phyloP scores from a whole-genome alignment of 2,888 invertebrate species.

The Hirtodrosophila trivittata region DNA sequence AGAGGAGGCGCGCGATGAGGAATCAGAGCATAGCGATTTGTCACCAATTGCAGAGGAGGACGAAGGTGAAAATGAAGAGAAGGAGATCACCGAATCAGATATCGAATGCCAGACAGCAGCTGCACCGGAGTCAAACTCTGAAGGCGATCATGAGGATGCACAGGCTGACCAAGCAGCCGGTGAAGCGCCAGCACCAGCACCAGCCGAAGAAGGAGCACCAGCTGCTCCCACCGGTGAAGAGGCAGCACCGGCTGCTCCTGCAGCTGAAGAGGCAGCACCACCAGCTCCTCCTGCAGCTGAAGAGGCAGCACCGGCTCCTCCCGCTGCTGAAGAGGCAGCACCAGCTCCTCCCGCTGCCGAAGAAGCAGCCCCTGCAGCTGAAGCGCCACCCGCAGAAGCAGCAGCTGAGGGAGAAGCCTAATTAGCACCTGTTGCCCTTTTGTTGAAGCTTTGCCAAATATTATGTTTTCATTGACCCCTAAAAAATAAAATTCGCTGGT shows the following conservation, averaged over 20 bases:
- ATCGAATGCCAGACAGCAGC: not conserved
- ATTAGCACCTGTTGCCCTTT: slow-evolving; percentile 58
- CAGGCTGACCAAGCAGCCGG: not conserved
- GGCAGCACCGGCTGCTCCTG: not conserved
- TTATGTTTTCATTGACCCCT: slow-evolving; percentile 26
- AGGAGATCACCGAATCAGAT: slow-evolving; percentile 7
- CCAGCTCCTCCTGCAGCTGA: slow-evolving; percentile 1
- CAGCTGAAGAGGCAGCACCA: not conserved
- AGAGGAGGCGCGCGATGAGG: slow-evolving; percentile 48
- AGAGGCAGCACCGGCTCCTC: slow-evolving; percentile 2
- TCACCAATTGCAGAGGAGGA: slow-evolving; percentile 4
- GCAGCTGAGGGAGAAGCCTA: slow-evolving; percentile 15
- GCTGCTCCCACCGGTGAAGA: slow-evolving; percentile 6
- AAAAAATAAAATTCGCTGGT: slow-evolving; percentile 37
- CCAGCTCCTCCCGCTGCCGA: slow-evolving; percentile 10
- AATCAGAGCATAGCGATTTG: slow-evolving; percentile 20
- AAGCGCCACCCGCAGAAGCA: slow-evolving; percentile 2
- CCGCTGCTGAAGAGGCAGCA: not conserved
- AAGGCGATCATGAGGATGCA: slow-evolving; percentile 1
- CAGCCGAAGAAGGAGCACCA: slow-evolving; percentile 4
- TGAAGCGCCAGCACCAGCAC: not conserved
- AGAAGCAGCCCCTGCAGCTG: slow-evolving; percentile 10
- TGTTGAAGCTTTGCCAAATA: slow-evolving; percentile 41
- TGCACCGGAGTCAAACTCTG: slow-evolving; percentile 5
- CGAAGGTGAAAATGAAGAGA: slow-evolving; percentile 7